phyloP scores from a whole-genome alignment of 2,888 invertebrate species.

The Fissipunctia ypsillon region DNA sequence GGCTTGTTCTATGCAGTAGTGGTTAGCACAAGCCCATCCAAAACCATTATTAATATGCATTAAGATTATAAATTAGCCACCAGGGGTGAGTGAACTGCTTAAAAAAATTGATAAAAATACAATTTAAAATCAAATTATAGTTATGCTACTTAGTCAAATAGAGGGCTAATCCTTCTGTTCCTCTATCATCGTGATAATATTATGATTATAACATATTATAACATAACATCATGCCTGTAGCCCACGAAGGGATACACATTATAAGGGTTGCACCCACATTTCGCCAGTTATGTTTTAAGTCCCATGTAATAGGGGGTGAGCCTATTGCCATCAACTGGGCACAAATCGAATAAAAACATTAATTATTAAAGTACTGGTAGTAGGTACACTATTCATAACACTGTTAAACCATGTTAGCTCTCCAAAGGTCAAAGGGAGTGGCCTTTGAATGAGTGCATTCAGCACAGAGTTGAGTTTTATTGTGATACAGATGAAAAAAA shows the following conservation, averaged over 20 bases:
- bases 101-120: not conserved
- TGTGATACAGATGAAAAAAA: conserved; percentile 1
- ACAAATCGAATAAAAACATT: too few species aligned
- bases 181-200: not conserved
- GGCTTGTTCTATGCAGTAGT: not conserved
- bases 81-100: not conserved
- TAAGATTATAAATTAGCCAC: not conserved
- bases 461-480: too few species aligned
- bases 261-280: too few species aligned
- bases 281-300: too few species aligned
- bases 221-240: too few species aligned
- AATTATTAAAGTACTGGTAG: not conserved
- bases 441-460: too few species aligned
- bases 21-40: not conserved
- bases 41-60: not conserved
- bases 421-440: conserved; percentile 11
- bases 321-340: too few species aligned
- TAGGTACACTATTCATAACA: not conserved
- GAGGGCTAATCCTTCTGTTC: not conserved
- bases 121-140: too few species aligned
- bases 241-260: too few species aligned
- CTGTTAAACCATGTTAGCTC: not conserved
- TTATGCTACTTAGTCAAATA: too few species aligned
- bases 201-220: too few species aligned
- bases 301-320: too few species aligned